Conservation (phyloP, 2,113 vertebrate species). For the Fregata magnificens region DNA sequence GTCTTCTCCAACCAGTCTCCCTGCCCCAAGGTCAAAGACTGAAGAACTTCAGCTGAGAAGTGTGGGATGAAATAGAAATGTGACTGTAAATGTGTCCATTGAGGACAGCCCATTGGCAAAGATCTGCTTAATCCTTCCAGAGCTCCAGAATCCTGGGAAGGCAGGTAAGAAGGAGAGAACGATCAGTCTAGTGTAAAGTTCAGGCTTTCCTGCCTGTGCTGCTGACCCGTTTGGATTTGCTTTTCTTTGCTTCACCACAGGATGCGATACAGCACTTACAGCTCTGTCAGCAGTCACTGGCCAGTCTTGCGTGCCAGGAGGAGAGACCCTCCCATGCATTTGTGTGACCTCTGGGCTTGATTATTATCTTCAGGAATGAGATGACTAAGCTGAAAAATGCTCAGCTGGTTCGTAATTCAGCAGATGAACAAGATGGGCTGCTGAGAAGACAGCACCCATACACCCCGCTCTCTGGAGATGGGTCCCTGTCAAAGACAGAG, state of each 20-base stretch:
- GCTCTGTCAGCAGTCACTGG: neutral
- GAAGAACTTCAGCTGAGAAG: neutral
- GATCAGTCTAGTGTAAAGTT: neutral
- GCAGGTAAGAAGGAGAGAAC: neutral
- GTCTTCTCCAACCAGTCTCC: neutral
- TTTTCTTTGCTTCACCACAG: neutral
- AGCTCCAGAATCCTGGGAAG: neutral
- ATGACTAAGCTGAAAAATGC: neutral
- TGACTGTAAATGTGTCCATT: neutral
- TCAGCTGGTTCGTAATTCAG: neutral
- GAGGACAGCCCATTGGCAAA: neutral
- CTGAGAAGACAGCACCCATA: neutral
- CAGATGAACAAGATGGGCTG: neutral
- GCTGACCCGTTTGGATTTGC: neutral
- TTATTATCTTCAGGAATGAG: slow-evolving; percentile 9
- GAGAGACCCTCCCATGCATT: neutral
- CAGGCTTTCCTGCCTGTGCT: neutral
- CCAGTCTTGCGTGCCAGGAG: neutral
- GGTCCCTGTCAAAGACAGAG: neutral
- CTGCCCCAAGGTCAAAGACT: neutral
- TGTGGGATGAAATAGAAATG: neutral
- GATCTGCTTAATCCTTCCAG: neutral
- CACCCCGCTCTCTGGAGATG: neutral
- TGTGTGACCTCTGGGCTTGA: neutral
- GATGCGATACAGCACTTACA: neutral